Evolutionary conservation across 1,140 invertebrate genomes (phyloP).

Genomic region (Forficula auricularia): DNA sequence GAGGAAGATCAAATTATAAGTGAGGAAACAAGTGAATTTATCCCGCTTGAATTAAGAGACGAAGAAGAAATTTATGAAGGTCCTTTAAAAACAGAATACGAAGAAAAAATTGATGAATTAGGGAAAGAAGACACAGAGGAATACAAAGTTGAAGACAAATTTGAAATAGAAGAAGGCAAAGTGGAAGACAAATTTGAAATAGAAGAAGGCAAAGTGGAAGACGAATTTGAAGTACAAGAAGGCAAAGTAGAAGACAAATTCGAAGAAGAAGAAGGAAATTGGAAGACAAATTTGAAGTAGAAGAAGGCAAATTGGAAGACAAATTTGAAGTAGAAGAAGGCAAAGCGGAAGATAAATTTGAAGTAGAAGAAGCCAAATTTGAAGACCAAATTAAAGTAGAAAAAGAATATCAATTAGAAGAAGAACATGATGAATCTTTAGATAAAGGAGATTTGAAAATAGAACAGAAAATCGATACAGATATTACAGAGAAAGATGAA

Average conservation of each 20-base stretch:
- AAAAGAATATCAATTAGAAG: slow-evolving; percentile 16
- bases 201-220: slow-evolving; percentile 12
- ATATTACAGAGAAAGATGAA: no score
- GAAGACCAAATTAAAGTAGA: slow-evolving; percentile 13
- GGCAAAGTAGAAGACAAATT: slow-evolving; percentile 5
- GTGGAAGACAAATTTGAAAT: no score
- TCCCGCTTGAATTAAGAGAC: slow-evolving; percentile 12
- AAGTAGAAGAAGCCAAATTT: slow-evolving; percentile 10
- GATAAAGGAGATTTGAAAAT: slow-evolving; percentile 16
- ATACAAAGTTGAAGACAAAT: slow-evolving; percentile 15
- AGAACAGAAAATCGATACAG: slow-evolving; percentile 20
- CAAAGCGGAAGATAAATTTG: slow-evolving; percentile 11
- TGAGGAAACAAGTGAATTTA: slow-evolving; percentile 18
- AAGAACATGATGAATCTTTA: slow-evolving; percentile 6
- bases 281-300: slow-evolving; percentile 11
- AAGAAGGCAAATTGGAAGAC: slow-evolving; percentile 14
- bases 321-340: slow-evolving; percentile 20
- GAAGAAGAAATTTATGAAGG: slow-evolving; percentile 18
- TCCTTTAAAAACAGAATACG: slow-evolving; percentile 17
- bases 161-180: slow-evolving; percentile 17
- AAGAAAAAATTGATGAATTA: slow-evolving; percentile 11
- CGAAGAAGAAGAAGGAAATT: slow-evolving; percentile 8
- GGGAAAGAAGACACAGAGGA: slow-evolving; percentile 15
- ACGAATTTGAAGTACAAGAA: slow-evolving; percentile 15
- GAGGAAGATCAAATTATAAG: slow-evolving; percentile 15